phyloP scores from a whole-genome alignment of 2,797 vertebrate genomes.

The Pantherophis vulpinus region DNA sequence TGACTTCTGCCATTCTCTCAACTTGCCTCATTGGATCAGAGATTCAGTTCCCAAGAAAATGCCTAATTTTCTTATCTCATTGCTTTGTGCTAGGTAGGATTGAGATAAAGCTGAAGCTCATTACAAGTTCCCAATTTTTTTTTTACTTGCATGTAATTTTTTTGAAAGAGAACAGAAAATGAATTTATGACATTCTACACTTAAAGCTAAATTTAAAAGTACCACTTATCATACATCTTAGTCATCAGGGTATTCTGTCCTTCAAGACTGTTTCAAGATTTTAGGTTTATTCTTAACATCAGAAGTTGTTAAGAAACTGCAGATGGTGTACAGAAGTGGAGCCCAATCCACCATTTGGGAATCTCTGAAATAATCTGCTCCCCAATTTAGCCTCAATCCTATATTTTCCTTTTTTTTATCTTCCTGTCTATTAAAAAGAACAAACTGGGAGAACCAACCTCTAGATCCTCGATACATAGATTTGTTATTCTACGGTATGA shows the following conservation, averaged over 20 bases:
- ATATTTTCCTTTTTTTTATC: neutral
- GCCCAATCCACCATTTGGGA: neutral
- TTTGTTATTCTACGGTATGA: neutral
- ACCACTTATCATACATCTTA: neutral
- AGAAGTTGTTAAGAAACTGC: neutral
- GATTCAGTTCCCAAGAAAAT: neutral
- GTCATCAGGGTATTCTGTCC: neutral
- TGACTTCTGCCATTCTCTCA: neutral
- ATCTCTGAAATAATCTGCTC: neutral
- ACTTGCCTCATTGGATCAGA: neutral
- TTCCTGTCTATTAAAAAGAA: constrained; percentile 10
- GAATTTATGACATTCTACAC: neutral
- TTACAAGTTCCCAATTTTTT: neutral
- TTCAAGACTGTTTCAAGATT: no score
- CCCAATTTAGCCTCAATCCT: neutral
- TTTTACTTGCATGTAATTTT: neutral
- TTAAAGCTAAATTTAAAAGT: neutral
- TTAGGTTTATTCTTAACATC: neutral
- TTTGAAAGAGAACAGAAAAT: neutral
- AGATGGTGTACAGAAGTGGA: neutral
- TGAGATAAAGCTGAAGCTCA: neutral
- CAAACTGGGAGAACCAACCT: neutral
- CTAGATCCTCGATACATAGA: neutral
- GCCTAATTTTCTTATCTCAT: neutral
- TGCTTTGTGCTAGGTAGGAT: neutral